Percentiles rank a stretch among this genome's conserved stretches.
Evolutionary conservation across 2,113 vertebrate species (phyloP).

Genomic region (Monopterus albus): DNA sequence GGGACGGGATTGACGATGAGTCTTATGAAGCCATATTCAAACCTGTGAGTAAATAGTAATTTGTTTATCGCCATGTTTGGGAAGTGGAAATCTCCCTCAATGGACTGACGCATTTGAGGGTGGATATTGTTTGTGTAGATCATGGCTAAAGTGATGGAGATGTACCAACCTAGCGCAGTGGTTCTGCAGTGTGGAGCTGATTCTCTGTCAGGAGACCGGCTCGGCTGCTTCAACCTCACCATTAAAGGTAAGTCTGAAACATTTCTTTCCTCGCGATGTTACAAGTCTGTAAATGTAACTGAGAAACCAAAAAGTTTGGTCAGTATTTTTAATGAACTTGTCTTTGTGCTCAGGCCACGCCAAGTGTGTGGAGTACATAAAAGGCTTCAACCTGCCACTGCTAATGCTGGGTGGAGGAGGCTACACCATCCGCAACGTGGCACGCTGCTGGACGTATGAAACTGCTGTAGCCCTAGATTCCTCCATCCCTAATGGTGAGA

Average conservation of each 20-base stretch:
- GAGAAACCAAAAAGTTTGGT: neutral
- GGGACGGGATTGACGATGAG: slow-evolving; percentile 97
- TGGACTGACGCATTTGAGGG: neutral
- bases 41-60: slow-evolving; percentile 84
- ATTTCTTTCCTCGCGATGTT: no score
- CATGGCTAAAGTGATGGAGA: slow-evolving; percentile 99
- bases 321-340: neutral
- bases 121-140: slow-evolving; percentile 80
- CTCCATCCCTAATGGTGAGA: slow-evolving; percentile 91
- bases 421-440: slow-evolving; percentile 97
- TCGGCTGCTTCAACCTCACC: slow-evolving; percentile 98
- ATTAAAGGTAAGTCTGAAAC: slow-evolving; percentile 89
- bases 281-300: neutral
- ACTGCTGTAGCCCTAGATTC: slow-evolving; percentile 95
- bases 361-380: slow-evolving; percentile 99
- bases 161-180: slow-evolving; percentile 97
- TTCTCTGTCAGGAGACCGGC: slow-evolving; percentile 94
- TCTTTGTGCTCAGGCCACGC: slow-evolving; percentile 89
- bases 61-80: neutral
- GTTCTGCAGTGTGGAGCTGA: slow-evolving; percentile 97
- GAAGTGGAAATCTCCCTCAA: neutral
- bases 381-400: slow-evolving; percentile 96
- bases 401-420: slow-evolving; percentile 98
- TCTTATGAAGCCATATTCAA: slow-evolving; percentile 99
- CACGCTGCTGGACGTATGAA: slow-evolving; percentile 97